phyloP scores from a whole-genome alignment of 2,113 vertebrate genomes.

The Pandion haliaetus region DNA sequence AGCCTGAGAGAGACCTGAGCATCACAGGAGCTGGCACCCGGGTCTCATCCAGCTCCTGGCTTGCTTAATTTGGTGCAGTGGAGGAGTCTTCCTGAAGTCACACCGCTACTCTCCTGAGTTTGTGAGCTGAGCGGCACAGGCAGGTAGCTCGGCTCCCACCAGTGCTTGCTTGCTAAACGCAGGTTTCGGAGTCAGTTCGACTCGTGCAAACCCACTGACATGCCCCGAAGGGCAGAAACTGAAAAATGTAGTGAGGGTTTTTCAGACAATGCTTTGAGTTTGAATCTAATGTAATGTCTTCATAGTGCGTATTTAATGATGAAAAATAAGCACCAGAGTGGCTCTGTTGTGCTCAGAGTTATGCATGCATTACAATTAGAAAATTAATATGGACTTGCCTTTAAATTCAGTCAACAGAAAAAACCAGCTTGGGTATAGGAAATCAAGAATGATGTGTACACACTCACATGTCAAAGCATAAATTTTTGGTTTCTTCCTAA shows the following conservation, averaged over 20 bases:
- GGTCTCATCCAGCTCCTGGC: neutral
- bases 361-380: neutral
- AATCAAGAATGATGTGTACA: fast-evolving
- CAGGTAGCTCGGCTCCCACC: neutral
- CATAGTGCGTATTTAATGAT: neutral
- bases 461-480: neutral
- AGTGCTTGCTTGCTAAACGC: fast-evolving
- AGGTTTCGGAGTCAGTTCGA: fast-evolving
- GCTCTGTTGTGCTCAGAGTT: neutral
- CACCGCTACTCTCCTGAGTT: neutral
- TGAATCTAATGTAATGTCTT: neutral
- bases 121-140: fast-evolving
- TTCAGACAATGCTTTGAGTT: neutral
- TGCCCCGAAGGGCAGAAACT: neutral
- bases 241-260: neutral
- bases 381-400: neutral
- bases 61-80: neutral
- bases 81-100: neutral
- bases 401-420: neutral
- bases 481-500: neutral
- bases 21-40: neutral
- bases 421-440: neutral
- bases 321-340: neutral
- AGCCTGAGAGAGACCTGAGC: neutral
- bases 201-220: neutral